Base-by-base conservation (phyloP, 2,888 invertebrate species). In the Chirona hameri region DNA sequence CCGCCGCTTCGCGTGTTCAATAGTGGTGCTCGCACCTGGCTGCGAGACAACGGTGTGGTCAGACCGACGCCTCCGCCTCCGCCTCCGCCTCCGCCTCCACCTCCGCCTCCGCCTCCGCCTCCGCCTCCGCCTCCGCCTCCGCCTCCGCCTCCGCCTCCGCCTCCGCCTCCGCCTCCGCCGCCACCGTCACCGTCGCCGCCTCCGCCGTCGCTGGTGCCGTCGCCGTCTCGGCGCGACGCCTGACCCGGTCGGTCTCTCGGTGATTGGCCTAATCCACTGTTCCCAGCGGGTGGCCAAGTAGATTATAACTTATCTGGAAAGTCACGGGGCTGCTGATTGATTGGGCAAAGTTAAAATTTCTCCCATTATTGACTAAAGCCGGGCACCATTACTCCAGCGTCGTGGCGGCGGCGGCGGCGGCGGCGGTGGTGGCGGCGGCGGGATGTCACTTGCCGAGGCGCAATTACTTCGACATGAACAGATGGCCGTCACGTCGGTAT, bases 281-380 rank as follows among this genome's bases (percentile, higher is more conserved):
- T 46, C 39, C 39, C 46, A 39, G 76, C 46, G 76, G 76, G 39
- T 46, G 12, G 31, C 27, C 31, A 18, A 76, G 76, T 76, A 76
- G 46, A 76, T 76, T 76, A 76, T 39, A 76, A 76, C 39, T 76
- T 76, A 76, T 76, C 76, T 46, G 39, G 24, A 76, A 76, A 76
- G 46, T 46, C 76, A 24, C 76, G 2, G 46, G 24, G 24, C 76
- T 15, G 46, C 76, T 76, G 76, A 76, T 76, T 76, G 76, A 76
- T 76, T 46, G 46, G 46, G n/a, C 39, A 46, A 76, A 76, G 76
- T 76, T 76, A 46, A 46, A 76, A 76, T 46, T 46, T 39, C 76
- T 2, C 24, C 39, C 76, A 76, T 76, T 76, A 39, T 76, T 76
- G 39, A 24, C 21, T 3, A 7, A 46, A 46, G n/a, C 69, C n/a